Percentiles rank a stretch among this genome's conserved stretches.
Evolutionary conservation across 2,888 invertebrate species (phyloP).

Genomic region (Mallateleia sp.): DNA sequence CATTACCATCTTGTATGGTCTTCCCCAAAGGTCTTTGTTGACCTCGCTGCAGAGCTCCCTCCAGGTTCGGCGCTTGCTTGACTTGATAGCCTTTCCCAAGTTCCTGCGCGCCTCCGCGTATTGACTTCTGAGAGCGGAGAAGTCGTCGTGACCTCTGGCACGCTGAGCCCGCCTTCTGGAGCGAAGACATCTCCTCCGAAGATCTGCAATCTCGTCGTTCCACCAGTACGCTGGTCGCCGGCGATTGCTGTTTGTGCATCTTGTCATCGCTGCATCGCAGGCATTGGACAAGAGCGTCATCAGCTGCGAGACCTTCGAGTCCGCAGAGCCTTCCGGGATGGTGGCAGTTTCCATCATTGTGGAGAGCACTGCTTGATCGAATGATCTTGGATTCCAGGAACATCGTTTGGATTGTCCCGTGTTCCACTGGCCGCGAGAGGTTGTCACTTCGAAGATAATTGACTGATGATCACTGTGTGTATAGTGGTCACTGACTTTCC

Average conservation of each 20-base stretch:
- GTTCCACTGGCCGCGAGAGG: too few species aligned
- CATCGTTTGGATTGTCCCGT: too few species aligned
- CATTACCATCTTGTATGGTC: constrained; percentile 12
- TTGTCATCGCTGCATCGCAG: constrained; percentile 72
- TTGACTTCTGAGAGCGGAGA: neutral
- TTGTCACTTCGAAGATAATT: too few species aligned
- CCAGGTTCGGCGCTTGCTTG: constrained; percentile 65
- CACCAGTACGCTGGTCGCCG: constrained; percentile 57
- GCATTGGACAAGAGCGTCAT: too few species aligned
- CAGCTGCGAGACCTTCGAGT: too few species aligned
- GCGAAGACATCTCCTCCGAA: constrained; percentile 14
- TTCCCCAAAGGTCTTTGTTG: constrained; percentile 79
- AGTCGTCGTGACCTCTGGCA: constrained; percentile 33
- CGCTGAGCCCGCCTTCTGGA: constrained; percentile 23
- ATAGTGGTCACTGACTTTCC: too few species aligned
- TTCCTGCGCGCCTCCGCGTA: constrained; percentile 33
- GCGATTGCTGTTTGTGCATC: constrained; percentile 24
- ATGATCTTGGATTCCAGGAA: too few species aligned
- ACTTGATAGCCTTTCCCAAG: constrained; percentile 43
- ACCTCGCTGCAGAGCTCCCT: constrained; percentile 75
- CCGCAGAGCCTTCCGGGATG: too few species aligned
- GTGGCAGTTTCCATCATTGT: too few species aligned
- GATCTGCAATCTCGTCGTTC: too few species aligned
- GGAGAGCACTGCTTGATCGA: too few species aligned
- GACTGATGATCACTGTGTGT: too few species aligned